phyloP scores from a whole-genome alignment of 2,797 vertebrate species.

The Gephyroberyx darwinii region DNA sequence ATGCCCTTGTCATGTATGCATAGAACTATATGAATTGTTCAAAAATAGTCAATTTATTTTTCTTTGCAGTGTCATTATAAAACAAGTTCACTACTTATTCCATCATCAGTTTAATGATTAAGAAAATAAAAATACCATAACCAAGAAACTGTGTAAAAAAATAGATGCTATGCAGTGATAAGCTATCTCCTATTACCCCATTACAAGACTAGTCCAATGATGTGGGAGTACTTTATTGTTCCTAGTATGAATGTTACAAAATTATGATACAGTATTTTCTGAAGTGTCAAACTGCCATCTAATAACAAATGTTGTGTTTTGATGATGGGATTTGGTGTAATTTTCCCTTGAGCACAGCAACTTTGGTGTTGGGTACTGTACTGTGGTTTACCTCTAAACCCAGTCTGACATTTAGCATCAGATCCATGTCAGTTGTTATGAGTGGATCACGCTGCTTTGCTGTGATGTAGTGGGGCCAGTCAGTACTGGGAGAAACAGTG shows the following conservation, averaged over 20 bases:
- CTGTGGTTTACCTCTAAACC: background rate
- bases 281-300: background rate
- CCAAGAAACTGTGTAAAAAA: background rate
- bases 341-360: background rate
- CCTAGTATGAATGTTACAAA: background rate
- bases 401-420: background rate
- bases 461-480: background rate
- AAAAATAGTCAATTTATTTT: conserved; percentile 22
- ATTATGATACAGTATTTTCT: background rate
- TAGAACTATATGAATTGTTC: too few relatives aligned
- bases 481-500: background rate
- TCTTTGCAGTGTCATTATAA: background rate
- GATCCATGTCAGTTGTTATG: conserved; percentile 26
- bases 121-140: background rate
- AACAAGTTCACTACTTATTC: conserved; percentile 5
- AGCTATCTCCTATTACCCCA: background rate
- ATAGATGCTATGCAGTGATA: background rate
- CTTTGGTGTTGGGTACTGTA: too few relatives aligned
- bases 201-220: background rate
- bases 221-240: too few relatives aligned
- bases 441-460: background rate
- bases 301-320: too few relatives aligned
- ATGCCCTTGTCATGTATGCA: too few relatives aligned
- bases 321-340: too few relatives aligned
- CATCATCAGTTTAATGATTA: background rate